Evolutionary conservation across 2,888 invertebrate genomes (phyloP).

Genomic region (Napeogenes sylphis): DNA sequence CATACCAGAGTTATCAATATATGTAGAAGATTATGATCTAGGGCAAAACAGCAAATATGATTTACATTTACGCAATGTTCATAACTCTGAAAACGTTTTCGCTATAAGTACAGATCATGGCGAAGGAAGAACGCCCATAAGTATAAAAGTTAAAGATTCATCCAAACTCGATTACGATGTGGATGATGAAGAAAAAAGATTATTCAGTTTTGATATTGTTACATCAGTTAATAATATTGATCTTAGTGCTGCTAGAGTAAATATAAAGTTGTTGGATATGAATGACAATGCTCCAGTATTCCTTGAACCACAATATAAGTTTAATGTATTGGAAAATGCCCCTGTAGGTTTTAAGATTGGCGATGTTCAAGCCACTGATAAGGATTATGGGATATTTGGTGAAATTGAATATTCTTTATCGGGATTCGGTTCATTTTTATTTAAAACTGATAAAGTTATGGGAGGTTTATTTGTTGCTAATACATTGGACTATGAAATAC

Average conservation of each 20-base stretch:
- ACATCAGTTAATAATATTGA: slow-evolving; percentile 76
- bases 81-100: slow-evolving; percentile 78
- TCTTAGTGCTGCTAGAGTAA: slow-evolving; percentile 78
- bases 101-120: slow-evolving; percentile 81
- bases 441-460: slow-evolving; percentile 80
- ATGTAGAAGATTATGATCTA: slow-evolving; percentile 84
- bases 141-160: slow-evolving; percentile 82
- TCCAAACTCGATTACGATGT: slow-evolving; percentile 84
- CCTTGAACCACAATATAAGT: slow-evolving; percentile 78
- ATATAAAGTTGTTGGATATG: slow-evolving; percentile 83
- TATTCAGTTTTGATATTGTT: slow-evolving; percentile 82
- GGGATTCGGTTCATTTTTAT: slow-evolving; percentile 88
- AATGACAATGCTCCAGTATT: slow-evolving; percentile 89
- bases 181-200: slow-evolving; percentile 74
- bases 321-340: slow-evolving; percentile 82
- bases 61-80: slow-evolving; percentile 78
- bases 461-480: slow-evolving; percentile 83
- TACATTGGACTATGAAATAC: slow-evolving; percentile 86
- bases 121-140: slow-evolving; percentile 85
- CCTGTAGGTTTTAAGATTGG: slow-evolving; percentile 80
- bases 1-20: slow-evolving; percentile 84
- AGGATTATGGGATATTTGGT: slow-evolving; percentile 85
- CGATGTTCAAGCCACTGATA: slow-evolving; percentile 82
- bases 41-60: slow-evolving; percentile 85
- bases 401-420: slow-evolving; percentile 84